Conservation (phyloP, 2,797 vertebrate species). For the Pteronotus mesoamericanus region DNA sequence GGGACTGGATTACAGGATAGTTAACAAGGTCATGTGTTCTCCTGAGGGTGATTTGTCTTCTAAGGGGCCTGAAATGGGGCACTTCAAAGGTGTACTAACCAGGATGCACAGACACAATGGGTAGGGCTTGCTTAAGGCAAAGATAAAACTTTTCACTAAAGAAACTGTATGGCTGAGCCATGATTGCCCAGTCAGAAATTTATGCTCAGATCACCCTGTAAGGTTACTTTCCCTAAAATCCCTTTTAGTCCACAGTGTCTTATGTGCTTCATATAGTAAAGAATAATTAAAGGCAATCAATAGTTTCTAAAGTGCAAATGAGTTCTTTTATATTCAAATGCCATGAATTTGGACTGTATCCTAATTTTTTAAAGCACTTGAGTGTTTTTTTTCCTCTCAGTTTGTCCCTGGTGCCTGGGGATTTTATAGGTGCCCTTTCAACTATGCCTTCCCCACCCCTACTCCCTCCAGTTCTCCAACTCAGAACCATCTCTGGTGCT, state of each 20-base stretch:
- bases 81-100: neutral
- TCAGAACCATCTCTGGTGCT: neutral
- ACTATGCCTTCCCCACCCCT: neutral
- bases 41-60: neutral
- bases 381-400: neutral
- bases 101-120: neutral
- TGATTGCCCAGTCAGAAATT: neutral
- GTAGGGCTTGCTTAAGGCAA: neutral
- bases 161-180: neutral
- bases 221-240: neutral
- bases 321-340: neutral
- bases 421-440: neutral
- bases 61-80: neutral
- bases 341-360: neutral
- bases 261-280: neutral
- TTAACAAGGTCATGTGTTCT: neutral
- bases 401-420: neutral
- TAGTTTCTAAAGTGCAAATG: neutral
- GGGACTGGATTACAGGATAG: neutral
- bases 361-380: neutral
- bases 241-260: neutral
- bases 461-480: neutral
- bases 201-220: neutral
- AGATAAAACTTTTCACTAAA: neutral
- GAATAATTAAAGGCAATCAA: neutral